Conservation (phyloP, 2,888 invertebrate genomes). For the Neelides folsomi region DNA sequence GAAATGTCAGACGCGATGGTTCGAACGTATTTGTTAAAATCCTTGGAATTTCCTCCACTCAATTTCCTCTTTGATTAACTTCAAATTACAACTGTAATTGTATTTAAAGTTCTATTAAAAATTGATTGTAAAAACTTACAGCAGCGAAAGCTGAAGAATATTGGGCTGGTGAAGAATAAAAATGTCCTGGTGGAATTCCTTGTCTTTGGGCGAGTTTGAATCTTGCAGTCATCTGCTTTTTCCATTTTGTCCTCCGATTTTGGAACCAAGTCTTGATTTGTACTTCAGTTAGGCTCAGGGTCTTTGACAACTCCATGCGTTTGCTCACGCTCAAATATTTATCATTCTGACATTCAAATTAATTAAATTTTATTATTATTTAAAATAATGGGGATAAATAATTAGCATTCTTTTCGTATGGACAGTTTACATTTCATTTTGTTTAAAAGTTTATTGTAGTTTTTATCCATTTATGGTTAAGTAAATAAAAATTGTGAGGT, state of each 20-base stretch:
- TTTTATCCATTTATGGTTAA: too few relatives aligned
- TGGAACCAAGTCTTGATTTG: constrained; percentile 97
- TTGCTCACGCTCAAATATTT: constrained; percentile 93
- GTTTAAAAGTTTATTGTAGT: too few relatives aligned
- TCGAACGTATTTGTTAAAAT: too few relatives aligned
- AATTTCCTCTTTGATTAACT: too few relatives aligned
- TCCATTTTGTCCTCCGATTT: constrained; percentile 91
- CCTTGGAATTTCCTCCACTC: too few relatives aligned
- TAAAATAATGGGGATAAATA: too few relatives aligned
- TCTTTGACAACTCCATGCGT: constrained; percentile 81
- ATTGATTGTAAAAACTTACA: constrained; percentile 14
- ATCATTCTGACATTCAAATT: constrained; percentile 49
- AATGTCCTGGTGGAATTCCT: constrained; percentile 42
- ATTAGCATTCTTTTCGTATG: too few relatives aligned
- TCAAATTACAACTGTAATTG: too few relatives aligned
- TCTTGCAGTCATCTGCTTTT: constrained; percentile 83
- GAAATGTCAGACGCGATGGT: too few relatives aligned
- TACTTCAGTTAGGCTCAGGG: constrained; percentile 75
- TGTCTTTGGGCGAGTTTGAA: constrained; percentile 79
- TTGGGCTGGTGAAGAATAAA: constrained; percentile 15
- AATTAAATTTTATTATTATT: background rate
- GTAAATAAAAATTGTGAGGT: too few relatives aligned
- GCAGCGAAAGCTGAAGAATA: constrained; percentile 28
- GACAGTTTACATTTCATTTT: too few relatives aligned
- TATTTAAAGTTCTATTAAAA: too few relatives aligned